A percentile compares a stretch with the other conserved stretches of the same genome.
Evolutionary conservation across 2,888 invertebrate species (phyloP).

Genomic region (Sarcophaga subvicina): DNA sequence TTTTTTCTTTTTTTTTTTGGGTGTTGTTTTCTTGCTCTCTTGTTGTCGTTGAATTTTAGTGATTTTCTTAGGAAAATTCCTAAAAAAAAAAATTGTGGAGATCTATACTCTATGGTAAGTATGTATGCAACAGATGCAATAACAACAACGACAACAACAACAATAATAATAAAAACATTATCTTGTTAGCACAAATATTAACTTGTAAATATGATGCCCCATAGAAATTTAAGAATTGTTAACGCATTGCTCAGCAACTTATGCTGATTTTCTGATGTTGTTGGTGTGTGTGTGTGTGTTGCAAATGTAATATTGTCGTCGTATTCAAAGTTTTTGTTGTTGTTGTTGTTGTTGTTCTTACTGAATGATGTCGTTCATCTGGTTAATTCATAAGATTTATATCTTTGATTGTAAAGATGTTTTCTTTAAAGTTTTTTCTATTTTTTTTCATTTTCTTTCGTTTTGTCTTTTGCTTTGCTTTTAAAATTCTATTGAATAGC

Average conservation of each 20-base stretch:
- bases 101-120: too few relatives aligned
- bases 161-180: constrained; percentile 69
- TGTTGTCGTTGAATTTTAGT: not conserved
- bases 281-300: constrained; percentile 34
- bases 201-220: constrained; percentile 81
- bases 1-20: not conserved
- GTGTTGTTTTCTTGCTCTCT: constrained; percentile 24
- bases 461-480: constrained; percentile 20
- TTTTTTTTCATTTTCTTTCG: not conserved
- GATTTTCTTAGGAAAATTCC: constrained; percentile 43
- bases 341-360: constrained; percentile 49
- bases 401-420: constrained; percentile 68
- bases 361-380: constrained; percentile 66
- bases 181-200: constrained; percentile 81
- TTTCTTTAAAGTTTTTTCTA: constrained; percentile 56
- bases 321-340: constrained; percentile 21
- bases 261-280: constrained; percentile 24
- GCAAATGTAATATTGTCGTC: constrained; percentile 58
- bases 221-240: constrained; percentile 77
- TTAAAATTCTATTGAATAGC: constrained; percentile 24
- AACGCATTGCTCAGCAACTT: constrained; percentile 33
- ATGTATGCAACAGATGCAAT: too few relatives aligned
- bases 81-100: not conserved
- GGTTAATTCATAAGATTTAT: constrained; percentile 70
- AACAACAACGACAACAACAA: constrained; percentile 38